These are phyloP conservation scores for Trissolcus japonicus DNA, from an alignment of 2,888 invertebrate genomes.

Conservation along the genomic window DNA sequence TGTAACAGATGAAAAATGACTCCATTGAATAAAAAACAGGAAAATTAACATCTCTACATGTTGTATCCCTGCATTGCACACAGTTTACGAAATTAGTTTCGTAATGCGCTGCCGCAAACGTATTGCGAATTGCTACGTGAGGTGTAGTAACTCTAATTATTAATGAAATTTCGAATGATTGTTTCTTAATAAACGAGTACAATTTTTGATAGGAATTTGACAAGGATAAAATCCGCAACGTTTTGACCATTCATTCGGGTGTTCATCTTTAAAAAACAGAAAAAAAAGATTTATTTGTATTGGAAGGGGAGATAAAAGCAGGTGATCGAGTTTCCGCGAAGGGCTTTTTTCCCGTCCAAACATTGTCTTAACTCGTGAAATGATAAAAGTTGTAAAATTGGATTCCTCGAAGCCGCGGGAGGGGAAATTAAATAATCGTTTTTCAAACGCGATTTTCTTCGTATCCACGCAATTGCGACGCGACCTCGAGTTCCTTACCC, in stretches of 20 bases:
- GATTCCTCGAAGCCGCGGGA: conserved; percentile 28
- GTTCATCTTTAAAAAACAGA: too few species aligned
- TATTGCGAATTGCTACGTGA: conserved; percentile 25
- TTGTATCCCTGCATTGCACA: conserved; percentile 27
- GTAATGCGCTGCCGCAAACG: conserved; percentile 27
- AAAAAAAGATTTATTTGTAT: too few species aligned
- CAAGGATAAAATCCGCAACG: too few species aligned
- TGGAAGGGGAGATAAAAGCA: background rate
- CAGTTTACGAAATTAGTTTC: conserved; percentile 49
- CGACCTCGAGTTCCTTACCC: conserved; percentile 66
- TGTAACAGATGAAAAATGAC: conserved; percentile 51
- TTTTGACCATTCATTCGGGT: too few species aligned
- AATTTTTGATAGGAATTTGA: too few species aligned
- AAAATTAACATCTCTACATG: conserved; percentile 24
- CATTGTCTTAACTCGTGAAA: background rate
- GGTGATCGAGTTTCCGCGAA: background rate
- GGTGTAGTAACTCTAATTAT: conserved; percentile 7
- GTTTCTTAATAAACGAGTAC: too few species aligned
- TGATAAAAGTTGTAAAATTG: conserved; percentile 19
- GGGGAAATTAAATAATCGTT: conserved; percentile 42
- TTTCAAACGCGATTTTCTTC: conserved; percentile 41
- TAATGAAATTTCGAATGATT: too few species aligned
- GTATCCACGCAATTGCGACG: conserved; percentile 43
- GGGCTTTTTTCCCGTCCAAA: background rate
- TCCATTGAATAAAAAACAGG: conserved; percentile 34